Conservation (phyloP, 2,113 vertebrate species). For the Tragelaphus buxtoni region DNA sequence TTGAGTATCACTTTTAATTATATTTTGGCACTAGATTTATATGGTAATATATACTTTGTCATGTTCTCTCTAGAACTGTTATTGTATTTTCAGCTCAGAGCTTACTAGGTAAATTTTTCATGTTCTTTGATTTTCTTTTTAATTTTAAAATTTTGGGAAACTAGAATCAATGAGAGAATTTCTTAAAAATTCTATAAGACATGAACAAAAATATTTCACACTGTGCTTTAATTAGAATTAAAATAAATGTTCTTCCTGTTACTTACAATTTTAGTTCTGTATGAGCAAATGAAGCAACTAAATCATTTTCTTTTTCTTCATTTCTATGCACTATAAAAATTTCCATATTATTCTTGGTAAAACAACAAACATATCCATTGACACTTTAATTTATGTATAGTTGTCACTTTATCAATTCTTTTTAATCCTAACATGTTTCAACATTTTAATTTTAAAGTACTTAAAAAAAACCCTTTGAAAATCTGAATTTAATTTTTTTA, state of each 20-base stretch:
- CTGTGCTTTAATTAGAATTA: neutral
- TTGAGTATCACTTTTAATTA: too few species aligned
- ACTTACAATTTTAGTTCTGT: constrained; percentile 34
- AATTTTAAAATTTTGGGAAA: too few species aligned
- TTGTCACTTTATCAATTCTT: neutral
- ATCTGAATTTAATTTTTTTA: too few species aligned
- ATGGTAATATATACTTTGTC: too few species aligned
- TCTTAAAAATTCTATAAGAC: neutral
- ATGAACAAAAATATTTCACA: neutral
- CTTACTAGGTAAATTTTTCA: too few species aligned
- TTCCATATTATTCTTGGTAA: neutral
- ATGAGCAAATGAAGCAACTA: neutral
- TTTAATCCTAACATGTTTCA: neutral
- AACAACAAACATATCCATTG: neutral
- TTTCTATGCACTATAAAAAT: neutral
- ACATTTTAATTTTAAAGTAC: constrained; percentile 8
- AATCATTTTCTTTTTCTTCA: constrained; percentile 14
- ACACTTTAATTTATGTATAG: neutral
- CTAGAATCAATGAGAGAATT: too few species aligned
- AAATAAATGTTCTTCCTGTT: constrained; percentile 13
- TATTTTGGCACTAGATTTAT: too few species aligned
- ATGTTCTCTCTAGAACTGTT: too few species aligned
- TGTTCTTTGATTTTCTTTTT: too few species aligned
- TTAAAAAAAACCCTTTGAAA: too few species aligned
- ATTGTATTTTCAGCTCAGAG: too few species aligned